Conservation (phyloP, 2,113 vertebrate genomes). For the Cyprinodon tularosa region DNA sequence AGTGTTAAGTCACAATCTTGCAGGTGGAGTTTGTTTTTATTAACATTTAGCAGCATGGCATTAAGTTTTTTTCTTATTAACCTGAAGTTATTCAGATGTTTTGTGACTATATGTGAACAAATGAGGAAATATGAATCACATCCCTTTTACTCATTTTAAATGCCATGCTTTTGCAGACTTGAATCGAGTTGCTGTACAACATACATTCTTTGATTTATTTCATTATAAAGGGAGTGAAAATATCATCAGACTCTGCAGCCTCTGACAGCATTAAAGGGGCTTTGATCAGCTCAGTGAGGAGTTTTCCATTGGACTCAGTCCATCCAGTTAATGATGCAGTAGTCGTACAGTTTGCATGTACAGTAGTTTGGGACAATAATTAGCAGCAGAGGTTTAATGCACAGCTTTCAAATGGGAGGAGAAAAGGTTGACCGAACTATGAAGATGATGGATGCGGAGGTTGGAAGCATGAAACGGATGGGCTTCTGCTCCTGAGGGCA, state of each 20-base stretch:
- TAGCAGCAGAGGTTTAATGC: not conserved
- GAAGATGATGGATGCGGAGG: not conserved
- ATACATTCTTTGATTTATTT: slow-evolving; percentile 13
- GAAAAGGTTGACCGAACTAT: not conserved
- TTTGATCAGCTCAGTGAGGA: slow-evolving; percentile 3
- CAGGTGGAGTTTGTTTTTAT: too few species aligned
- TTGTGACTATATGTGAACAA: not conserved
- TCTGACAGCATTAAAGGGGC: not conserved
- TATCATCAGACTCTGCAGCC: not conserved
- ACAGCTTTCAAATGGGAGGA: not conserved
- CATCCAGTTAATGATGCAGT: not conserved
- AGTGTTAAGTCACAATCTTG: too few species aligned
- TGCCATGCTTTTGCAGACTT: not conserved
- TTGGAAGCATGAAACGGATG: not conserved
- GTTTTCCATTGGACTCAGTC: slow-evolving; percentile 5
- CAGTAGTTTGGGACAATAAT: not conserved
- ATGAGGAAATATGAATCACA: too few species aligned
- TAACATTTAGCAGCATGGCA: too few species aligned
- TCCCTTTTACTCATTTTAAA: too few species aligned
- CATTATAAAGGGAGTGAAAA: slow-evolving; percentile 3
- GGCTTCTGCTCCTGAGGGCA: not conserved
- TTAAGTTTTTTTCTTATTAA: too few species aligned
- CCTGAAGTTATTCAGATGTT: too few species aligned
- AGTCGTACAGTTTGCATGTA: slow-evolving; percentile 3
- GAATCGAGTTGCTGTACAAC: not conserved